These are phyloP conservation scores for Leucosticte australis DNA, from an alignment of 2,113 vertebrate species.

Conservation along the genomic window DNA sequence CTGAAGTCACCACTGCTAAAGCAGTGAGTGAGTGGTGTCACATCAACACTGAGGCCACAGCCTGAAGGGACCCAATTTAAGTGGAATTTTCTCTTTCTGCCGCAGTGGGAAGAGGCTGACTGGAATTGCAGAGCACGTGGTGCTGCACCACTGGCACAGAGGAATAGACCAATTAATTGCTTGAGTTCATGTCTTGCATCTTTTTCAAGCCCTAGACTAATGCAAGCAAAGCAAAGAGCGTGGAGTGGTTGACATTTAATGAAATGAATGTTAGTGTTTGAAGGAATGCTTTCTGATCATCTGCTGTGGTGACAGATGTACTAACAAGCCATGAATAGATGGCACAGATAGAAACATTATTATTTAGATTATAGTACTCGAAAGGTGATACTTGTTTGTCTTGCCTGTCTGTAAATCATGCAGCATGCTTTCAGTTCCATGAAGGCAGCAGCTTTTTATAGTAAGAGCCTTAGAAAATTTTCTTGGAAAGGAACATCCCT, in stretches of 20 bases:
- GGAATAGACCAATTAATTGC: background rate
- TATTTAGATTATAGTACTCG: background rate
- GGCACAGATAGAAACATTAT: background rate
- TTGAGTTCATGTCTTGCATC: background rate
- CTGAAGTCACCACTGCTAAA: background rate
- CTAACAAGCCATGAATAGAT: background rate
- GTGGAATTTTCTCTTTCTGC: background rate
- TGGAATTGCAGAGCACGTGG: background rate
- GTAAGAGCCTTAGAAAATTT: background rate
- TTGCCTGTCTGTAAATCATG: background rate
- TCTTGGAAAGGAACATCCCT: background rate
- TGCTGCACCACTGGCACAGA: background rate
- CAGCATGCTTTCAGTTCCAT: background rate
- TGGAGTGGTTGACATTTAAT: constrained; percentile 6
- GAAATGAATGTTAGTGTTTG: background rate
- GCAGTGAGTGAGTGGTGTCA: background rate
- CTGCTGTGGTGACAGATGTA: background rate
- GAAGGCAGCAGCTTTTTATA: background rate
- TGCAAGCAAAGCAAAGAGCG: background rate
- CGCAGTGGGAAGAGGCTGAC: background rate
- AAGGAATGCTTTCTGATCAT: background rate
- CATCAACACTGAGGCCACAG: background rate
- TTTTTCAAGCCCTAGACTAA: constrained; percentile 15
- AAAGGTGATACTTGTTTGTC: constrained; percentile 1
- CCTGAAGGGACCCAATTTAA: background rate